phyloP scores from a whole-genome alignment of 2,797 vertebrate species.

The Vireo griseus region DNA sequence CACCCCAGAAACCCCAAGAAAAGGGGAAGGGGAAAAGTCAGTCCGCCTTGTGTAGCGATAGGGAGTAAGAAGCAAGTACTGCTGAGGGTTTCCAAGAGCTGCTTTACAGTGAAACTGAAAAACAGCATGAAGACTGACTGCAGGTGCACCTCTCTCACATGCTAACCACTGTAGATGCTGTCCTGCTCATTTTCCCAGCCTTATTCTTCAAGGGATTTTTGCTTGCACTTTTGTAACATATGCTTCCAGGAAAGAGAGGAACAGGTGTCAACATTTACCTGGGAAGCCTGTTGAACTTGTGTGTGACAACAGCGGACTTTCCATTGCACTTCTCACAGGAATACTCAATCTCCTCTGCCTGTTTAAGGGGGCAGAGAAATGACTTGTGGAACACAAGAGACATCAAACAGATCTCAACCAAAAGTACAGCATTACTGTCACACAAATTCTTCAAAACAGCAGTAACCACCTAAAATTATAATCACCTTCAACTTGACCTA shows the following conservation, averaged over 20 bases:
- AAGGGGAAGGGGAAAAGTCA: neutral
- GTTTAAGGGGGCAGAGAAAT: slow-evolving; percentile 25
- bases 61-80: neutral
- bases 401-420: neutral
- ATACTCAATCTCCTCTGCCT: slow-evolving; percentile 99
- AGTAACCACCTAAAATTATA: neutral
- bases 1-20: neutral
- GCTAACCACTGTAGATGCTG: neutral
- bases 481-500: neutral
- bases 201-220: neutral
- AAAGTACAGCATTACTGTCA: neutral
- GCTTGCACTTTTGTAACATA: neutral
- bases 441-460: neutral
- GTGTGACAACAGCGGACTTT: slow-evolving; percentile 89
- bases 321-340: slow-evolving; percentile 96
- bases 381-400: neutral
- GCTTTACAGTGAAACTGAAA: neutral
- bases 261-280: slow-evolving; percentile 74
- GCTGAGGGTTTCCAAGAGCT: neutral
- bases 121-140: neutral
- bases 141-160: neutral
- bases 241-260: neutral
- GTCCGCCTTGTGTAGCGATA: rapidly evolving
- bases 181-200: neutral
- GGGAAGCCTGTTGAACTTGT: slow-evolving; percentile 96